Conservation (phyloP, 2,888 invertebrate genomes). For the Caradrina clavipalpis region DNA sequence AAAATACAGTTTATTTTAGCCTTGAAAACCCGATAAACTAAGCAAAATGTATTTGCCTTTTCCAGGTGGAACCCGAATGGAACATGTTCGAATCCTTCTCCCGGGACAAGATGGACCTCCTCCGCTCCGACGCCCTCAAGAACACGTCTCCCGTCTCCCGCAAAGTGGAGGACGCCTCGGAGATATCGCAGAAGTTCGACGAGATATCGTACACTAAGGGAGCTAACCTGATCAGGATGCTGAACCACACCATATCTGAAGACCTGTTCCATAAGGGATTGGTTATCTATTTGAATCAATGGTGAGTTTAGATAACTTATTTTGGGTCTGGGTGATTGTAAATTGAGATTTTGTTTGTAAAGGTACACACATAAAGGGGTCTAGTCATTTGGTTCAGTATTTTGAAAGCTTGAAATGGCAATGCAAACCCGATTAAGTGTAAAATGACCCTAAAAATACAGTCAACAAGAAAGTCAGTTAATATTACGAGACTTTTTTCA, state of each 20-base stretch:
- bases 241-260: constrained; percentile 90
- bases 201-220: constrained; percentile 91
- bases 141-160: constrained; percentile 90
- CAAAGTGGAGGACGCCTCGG: constrained; percentile 86
- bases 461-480: too few species aligned
- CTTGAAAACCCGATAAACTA: too few species aligned
- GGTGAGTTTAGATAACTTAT: constrained; percentile 78
- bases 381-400: too few species aligned
- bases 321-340: not conserved
- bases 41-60: not conserved
- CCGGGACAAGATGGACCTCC: constrained; percentile 89
- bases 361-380: too few species aligned
- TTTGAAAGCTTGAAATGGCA: too few species aligned
- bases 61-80: constrained; percentile 91
- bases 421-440: too few species aligned
- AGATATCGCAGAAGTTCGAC: constrained; percentile 92
- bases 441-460: too few species aligned
- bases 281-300: constrained; percentile 88
- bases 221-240: constrained; percentile 91
- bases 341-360: not conserved
- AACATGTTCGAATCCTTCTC: constrained; percentile 89
- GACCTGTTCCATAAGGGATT: constrained; percentile 89
- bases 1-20: too few species aligned
- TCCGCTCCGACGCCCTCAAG: constrained; percentile 89
- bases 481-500: too few species aligned